Evolutionary conservation across 2,113 vertebrate species (phyloP).

Genomic region (Microcebus murinus): DNA sequence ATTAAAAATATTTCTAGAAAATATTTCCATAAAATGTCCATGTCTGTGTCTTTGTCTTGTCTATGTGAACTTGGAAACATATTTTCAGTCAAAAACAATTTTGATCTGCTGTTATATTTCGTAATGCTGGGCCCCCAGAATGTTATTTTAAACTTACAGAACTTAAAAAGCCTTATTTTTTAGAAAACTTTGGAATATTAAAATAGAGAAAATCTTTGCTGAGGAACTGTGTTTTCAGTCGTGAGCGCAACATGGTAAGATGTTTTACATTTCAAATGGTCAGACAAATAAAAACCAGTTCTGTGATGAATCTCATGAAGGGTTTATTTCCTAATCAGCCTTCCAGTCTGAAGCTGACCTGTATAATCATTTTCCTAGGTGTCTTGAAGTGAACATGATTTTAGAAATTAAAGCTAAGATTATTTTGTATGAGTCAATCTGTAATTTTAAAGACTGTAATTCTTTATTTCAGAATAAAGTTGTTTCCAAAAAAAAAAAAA

Average conservation of each 20-base stretch:
- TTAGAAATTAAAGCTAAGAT: conserved; percentile 15
- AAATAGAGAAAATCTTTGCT: not conserved
- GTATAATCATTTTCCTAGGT: not conserved
- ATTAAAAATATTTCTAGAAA: conserved; percentile 21
- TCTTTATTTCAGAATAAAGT: conserved; percentile 36
- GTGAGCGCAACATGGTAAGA: not conserved
- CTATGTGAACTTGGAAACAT: not conserved
- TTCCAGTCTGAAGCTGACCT: not conserved
- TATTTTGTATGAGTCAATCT: not conserved
- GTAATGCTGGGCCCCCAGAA: not conserved
- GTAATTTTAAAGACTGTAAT: conserved; percentile 12
- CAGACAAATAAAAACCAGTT: not conserved
- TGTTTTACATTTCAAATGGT: not conserved
- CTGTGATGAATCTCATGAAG: not conserved
- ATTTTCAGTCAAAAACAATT: conserved; percentile 34
- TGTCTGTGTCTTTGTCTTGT: not conserved
- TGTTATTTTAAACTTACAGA: not conserved
- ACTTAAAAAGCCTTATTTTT: not conserved
- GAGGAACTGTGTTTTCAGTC: not conserved
- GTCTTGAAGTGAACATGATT: conserved; percentile 35
- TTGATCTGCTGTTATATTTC: not conserved
- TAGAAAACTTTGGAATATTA: not conserved
- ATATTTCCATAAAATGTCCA: not conserved
- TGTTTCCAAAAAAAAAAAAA: not conserved
- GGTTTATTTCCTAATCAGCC: not conserved